Base-by-base conservation (phyloP, 2,797 vertebrate species). In the Paguma larvata region DNA sequence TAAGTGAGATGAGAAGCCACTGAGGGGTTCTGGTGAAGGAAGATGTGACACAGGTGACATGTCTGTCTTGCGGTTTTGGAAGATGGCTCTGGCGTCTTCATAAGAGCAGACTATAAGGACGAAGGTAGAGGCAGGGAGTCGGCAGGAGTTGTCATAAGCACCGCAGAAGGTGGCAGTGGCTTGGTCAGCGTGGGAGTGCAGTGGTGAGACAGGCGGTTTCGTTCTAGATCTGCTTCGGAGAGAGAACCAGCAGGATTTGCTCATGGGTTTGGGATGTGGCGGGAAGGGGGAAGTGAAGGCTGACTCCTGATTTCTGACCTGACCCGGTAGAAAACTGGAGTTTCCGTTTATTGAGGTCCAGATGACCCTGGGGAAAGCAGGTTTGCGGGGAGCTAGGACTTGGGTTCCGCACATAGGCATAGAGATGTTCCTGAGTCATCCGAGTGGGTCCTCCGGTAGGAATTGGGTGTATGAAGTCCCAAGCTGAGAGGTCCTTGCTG, bases 271-370 rank as follows among this genome's bases (percentile, higher is more conserved):
- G 59, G 32, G 25, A 56, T 73, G 2, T 30, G 16, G 44, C 44
- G 23, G 7, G 51, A 78, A 73, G 13, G 34, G 38, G 84, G 9
- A 51, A 27, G 62, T 27, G 23, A 56, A 79, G 41, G 34, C 73
- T 41, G 30, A 56, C 1, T 3, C 25, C 1, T 56, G 30, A 46
- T 75, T 53, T 94, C 90, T 93, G 12, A 94, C 8, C 65, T 96
- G 48, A 73, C 44, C n/a, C 65, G 63, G 44, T 59, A 85, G 62
- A 51, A 95, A 62, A 78, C 46, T 21, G 56, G 27, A 67, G 27
- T 95, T 85, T 68, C 41, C 56, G 62, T 41, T 84, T 80, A 56
- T 12, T 56, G 4, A 65, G 67, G 44, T 87, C 89, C 88, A 97
- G 48, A 78, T 13, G 51, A 70, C 41, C 53, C 13, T 77, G 48